These are phyloP conservation scores for Muscicapa adusta DNA, from an alignment of 2,113 vertebrate species.

Conservation along the genomic window DNA sequence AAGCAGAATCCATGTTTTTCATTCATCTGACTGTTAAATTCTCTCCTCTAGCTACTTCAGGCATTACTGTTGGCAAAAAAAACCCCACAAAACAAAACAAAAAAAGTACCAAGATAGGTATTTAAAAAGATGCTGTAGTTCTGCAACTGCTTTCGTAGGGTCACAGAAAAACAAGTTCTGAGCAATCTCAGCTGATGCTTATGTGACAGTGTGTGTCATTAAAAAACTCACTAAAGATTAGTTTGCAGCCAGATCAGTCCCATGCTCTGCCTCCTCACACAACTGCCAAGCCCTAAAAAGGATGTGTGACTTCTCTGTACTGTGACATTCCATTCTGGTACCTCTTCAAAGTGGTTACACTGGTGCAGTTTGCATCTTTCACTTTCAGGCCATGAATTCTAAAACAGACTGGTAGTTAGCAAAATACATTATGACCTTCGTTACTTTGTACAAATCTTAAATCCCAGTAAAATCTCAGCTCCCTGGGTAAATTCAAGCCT, in stretches of 20 bases:
- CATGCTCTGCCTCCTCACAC: background rate
- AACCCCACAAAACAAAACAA: no score
- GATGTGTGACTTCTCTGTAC: rapidly evolving
- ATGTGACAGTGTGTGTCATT: background rate
- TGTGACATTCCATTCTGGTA: background rate
- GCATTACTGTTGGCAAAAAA: background rate
- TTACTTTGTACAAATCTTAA: background rate
- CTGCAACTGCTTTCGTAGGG: background rate
- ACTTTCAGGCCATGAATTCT: background rate
- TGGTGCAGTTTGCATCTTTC: background rate
- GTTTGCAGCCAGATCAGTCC: background rate
- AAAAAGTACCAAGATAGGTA: background rate
- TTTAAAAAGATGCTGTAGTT: background rate
- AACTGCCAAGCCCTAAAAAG: background rate
- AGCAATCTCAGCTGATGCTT: background rate
- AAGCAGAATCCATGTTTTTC: background rate
- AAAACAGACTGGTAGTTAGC: background rate
- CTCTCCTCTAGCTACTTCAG: background rate
- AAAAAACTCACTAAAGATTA: background rate
- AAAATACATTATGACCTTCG: background rate
- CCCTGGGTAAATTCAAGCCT: background rate
- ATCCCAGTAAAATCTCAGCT: background rate
- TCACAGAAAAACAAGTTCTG: background rate
- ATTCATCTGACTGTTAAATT: background rate
- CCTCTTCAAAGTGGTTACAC: background rate